Evolutionary conservation across 2,113 vertebrate genomes (phyloP), one percentile per base, ranked within the genome.

Genomic region (Prionailurus bengalensis): DNA sequence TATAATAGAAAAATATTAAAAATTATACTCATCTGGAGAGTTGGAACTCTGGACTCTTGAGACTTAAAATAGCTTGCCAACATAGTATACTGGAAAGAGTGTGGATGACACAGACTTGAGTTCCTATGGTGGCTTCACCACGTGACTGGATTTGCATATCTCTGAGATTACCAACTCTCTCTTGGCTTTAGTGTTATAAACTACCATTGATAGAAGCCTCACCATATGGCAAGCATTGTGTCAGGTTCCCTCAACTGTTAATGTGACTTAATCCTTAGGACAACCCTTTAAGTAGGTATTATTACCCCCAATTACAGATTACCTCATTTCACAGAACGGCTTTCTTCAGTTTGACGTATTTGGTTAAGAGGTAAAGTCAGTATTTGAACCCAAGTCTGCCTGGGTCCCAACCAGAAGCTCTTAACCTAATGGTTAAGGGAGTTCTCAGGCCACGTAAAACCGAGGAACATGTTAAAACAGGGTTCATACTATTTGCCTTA

Each of bases 1-100:
- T 82, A 21, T 63, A 48, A 74, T 33, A 91, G 86, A 66, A 91
- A 76, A 76, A 61, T 48, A 84, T 36, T 48, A 84, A 95, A 84
- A 68, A 36, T 58, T 84, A 39, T 13, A 80, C 21, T 58, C 58
- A 51, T 58, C 70, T 82, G 45, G 29, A 74, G 61, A 82, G 2
- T 65, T 42, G 53, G 39, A 93, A 70, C 8, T 94, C 51, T 78
- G 25, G 29, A 73, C n/a, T 94, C 36, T 45, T 82, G 45, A 65
- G 53, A 65, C 63, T 71, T 63, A 88, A 71, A 81, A 79, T 78
- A 83, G 29, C 11, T 14, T 95, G 74, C 51, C 4, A 63, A 8
- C 53, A 19, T 68, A 13, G 61, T 63, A 33, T n/a, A 88, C 36
- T 83, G 58, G n/a, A 71, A 88, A 63, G 33, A 58, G 12, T 61